Base-by-base conservation (phyloP, 1,140 invertebrate species). In the Bombus soroeensis region DNA sequence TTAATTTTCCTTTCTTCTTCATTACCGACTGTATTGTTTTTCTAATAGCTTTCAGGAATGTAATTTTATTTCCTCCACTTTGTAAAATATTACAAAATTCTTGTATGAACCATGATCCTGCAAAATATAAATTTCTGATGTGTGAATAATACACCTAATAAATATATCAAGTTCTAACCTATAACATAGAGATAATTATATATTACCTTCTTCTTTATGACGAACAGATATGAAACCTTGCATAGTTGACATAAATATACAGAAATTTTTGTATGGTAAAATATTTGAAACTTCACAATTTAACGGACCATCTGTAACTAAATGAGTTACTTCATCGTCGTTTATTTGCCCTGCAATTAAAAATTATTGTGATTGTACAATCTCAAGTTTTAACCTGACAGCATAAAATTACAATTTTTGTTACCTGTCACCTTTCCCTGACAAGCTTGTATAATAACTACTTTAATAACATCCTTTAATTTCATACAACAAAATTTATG, bases 21-120 rank as follows among this genome's bases (percentile, higher is more conserved):
- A 25, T 25, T 2, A 90, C 59, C 1, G 70, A 72, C 25, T 57
- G n/a, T 39, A 86, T 91, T 59, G 91, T 85, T 86, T 87, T 72
- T 25, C 12, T 32, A 18, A 71, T 28, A 28, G 47, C 82, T 5
- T 84, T 18, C 9, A 47, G 9, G 5, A 89, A 91, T 41, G 85
- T 79, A 13, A 90, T 41, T 22, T 37, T 59, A 18, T 64, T 59
- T 9, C 83, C 73, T 41, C 39, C 59, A 39, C 22, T 86, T 89
- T 87, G 87, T 28, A 93, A 71, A 10, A 91, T 73, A 34, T 87
- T 81, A 73, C 92, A 93, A n/a, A 93, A 47, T 47, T 83, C 89
- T 82, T 93, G 91, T 64, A 93, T 92, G 41, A 93, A 93, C 92
- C 92, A 93, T 0, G 92, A 86, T 12, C 92, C 92, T 93, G 28